Percentiles rank a stretch among this genome's conserved stretches.
These are phyloP conservation scores for Myotis planiceps DNA, from an alignment of 2,797 vertebrate species.

Conservation along the genomic window DNA sequence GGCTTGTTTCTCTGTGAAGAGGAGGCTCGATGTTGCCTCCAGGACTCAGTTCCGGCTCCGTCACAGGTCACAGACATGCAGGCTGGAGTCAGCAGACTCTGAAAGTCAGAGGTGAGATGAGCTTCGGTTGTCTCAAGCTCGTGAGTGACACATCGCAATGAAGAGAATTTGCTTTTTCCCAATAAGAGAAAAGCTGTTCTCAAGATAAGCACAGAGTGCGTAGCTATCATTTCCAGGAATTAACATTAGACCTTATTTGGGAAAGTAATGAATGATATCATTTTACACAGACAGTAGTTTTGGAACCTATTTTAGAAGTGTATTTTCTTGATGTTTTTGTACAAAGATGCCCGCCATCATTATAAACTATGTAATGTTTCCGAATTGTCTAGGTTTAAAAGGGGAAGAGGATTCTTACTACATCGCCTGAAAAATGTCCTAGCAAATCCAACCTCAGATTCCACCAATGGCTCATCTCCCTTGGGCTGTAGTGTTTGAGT, in stretches of 20 bases:
- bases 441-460: conserved; percentile 33
- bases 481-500: conserved; percentile 24
- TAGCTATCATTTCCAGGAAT: background rate
- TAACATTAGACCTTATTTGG: background rate
- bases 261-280: background rate
- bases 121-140: background rate
- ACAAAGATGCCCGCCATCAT: background rate
- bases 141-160: background rate
- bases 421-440: background rate
- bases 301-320: background rate
- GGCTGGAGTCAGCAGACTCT: background rate
- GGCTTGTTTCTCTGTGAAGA: background rate
- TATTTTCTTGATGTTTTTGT: conserved; percentile 31
- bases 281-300: background rate
- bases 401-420: background rate
- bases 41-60: background rate
- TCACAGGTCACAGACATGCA: background rate
- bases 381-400: background rate
- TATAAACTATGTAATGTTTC: background rate
- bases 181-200: background rate
- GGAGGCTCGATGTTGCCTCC: background rate
- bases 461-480: conserved; percentile 41
- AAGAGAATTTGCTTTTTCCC: background rate
- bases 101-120: background rate
- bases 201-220: background rate